Percentiles rank a stretch among this genome's conserved stretches.
Conservation (phyloP, 2,888 invertebrate genomes). For the Phengaris alcon region DNA sequence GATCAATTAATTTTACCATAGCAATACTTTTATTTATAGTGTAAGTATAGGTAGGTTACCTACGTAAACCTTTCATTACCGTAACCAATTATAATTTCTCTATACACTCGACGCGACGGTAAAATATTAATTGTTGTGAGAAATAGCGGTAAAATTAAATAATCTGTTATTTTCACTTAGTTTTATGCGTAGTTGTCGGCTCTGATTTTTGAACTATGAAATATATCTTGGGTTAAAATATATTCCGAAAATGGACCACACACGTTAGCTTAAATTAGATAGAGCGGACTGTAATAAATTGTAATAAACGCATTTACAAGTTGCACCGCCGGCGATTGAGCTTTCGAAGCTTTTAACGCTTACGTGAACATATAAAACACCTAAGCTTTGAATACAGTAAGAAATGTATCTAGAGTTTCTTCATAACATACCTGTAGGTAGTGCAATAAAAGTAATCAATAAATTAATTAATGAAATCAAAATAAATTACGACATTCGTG, state of each 20-base stretch:
- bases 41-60: background rate
- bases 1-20: background rate
- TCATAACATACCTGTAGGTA: background rate
- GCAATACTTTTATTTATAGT: background rate
- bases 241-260: conserved; percentile 5
- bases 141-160: background rate
- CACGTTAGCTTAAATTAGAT: conserved; percentile 26
- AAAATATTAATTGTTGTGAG: background rate
- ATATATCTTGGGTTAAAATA: conserved; percentile 10
- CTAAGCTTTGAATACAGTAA: background rate
- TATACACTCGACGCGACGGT: background rate
- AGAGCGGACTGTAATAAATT: conserved; percentile 22
- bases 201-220: background rate
- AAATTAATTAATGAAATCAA: background rate
- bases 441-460: background rate
- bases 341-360: conserved; percentile 69
- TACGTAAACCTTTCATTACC: background rate
- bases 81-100: background rate
- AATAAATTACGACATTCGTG: background rate
- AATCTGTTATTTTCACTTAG: background rate
- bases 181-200: background rate
- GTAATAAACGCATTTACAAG: conserved; percentile 31
- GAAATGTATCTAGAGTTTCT: background rate
- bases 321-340: conserved; percentile 69
- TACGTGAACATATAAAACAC: conserved; percentile 33